Base-by-base conservation (phyloP, 53 echinoderm and acorn worm genomes). In the Echinometra lucunter region DNA sequence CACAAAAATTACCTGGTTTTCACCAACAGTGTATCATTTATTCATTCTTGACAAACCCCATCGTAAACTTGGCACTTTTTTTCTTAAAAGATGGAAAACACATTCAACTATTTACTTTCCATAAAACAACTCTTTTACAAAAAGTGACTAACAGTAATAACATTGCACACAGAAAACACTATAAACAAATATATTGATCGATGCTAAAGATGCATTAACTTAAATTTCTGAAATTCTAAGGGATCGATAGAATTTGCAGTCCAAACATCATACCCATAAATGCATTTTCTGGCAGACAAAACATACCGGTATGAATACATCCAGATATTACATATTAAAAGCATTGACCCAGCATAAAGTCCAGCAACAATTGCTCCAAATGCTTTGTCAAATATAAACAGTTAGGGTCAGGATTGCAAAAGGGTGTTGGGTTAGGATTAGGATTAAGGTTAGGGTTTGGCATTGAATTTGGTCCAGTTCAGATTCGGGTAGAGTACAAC, bases 121-220 rank as follows among this genome's bases (percentile, higher is more conserved):
- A 74, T 45, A 47, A 21, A 85, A 49, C 85, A 85, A 81, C 85
- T 85, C 40, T 40, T n/a, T 70, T 21, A 53, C 8, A 42, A 12
- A 85, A 85, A 85, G 49, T n/a, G 47, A 85, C 85, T 49, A 85
- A 85, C 85, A 44, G 81, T 81, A 81, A 81, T 37, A 85, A 85
- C n/a, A 85, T 85, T 85, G 85, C 85, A 85, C 85, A 85, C 47
- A 47, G 15, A 85, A 49, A 85, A 85, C 85, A 85, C 49, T 16
- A 27, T 85, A 16, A 85, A 85, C 85, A 10, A 53, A 47, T 1
- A 37, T 85, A 85, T 9, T 28, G 2, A 12, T 85, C 30, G 49
- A 12, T 47, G 85, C 30, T 47, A 47, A 37, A 85, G 18, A 85
- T 49, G n/a, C 15, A 85, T 28, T 11, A 85, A 30, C 34, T 69